Evolutionary conservation across 2,888 invertebrate species (phyloP).

Genomic region (Polymixis flavicincta): DNA sequence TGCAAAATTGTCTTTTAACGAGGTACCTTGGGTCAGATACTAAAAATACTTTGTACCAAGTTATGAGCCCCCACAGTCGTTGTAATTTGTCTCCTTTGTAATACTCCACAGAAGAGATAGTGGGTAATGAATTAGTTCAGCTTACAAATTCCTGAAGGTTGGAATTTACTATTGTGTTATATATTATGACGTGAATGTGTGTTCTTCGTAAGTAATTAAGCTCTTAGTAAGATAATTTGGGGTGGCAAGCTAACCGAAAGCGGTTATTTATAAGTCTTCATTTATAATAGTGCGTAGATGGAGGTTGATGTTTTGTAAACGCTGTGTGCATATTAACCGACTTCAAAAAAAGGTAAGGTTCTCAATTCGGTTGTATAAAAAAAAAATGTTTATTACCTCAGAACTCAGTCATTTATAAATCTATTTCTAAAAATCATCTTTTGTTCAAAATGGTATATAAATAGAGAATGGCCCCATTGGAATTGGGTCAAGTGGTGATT

Average conservation of each 20-base stretch:
- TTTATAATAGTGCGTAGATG: neutral
- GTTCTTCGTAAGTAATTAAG: constrained; percentile 2
- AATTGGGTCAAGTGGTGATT: too few relatives aligned
- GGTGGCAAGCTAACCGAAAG: neutral
- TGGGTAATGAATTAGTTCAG: constrained; percentile 35
- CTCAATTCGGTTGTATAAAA: too few relatives aligned
- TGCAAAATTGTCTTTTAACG: constrained; percentile 46
- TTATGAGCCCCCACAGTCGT: constrained; percentile 32
- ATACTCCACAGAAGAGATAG: constrained; percentile 13
- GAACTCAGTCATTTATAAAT: too few relatives aligned
- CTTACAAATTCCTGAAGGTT: constrained; percentile 21
- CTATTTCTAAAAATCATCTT: too few relatives aligned
- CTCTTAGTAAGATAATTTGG: constrained; percentile 5
- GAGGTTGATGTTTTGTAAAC: neutral
- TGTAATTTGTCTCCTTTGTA: constrained; percentile 50
- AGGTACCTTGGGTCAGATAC: constrained; percentile 68
- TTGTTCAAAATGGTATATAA: too few relatives aligned
- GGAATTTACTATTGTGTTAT: neutral
- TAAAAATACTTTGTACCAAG: constrained; percentile 89
- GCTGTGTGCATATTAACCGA: too few relatives aligned
- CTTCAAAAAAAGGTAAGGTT: too few relatives aligned
- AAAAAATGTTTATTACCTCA: too few relatives aligned
- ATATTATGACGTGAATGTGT: constrained; percentile 12
- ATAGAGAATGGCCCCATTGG: too few relatives aligned
- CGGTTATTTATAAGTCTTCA: neutral